A percentile compares a stretch with the other conserved stretches of the same genome.
Evolutionary conservation across 2,113 vertebrate genomes (phyloP).

Genomic region (Lycocorax pyrrhopterus): DNA sequence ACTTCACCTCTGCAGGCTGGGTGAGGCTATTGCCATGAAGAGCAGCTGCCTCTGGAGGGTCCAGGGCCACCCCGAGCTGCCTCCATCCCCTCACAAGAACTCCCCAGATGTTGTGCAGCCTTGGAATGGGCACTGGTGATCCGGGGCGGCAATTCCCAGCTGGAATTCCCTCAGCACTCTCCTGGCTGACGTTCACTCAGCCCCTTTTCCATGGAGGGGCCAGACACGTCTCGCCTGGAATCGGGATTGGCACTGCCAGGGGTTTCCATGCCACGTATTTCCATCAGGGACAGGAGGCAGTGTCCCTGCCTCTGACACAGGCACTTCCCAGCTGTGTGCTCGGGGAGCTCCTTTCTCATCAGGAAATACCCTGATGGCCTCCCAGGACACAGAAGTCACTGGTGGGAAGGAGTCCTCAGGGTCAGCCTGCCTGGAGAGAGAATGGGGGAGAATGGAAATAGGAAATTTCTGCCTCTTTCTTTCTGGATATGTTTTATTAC

Average conservation of each 20-base stretch:
- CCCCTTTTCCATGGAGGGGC: background rate
- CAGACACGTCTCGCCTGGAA: background rate
- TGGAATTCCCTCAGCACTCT: background rate
- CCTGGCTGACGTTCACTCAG: background rate
- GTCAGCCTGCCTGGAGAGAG: background rate
- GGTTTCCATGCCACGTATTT: fast-evolving
- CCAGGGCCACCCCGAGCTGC: background rate
- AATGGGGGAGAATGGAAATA: background rate
- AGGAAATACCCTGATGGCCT: background rate
- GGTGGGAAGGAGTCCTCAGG: background rate
- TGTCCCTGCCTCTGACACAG: background rate
- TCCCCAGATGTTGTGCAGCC: fast-evolving
- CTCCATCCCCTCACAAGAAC: fast-evolving
- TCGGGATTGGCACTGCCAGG: fast-evolving
- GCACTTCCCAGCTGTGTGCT: background rate
- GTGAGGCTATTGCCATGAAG: fast-evolving
- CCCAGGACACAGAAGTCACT: background rate
- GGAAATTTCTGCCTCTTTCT: slow-evolving; percentile 9
- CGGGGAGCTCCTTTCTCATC: background rate
- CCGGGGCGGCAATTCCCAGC: background rate
- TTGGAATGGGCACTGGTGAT: background rate
- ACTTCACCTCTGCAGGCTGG: background rate
- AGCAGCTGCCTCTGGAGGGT: background rate
- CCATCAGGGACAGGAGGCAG: fast-evolving
- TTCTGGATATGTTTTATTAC: slow-evolving; percentile 40